Evolutionary conservation across 2,113 vertebrate species (phyloP), one percentile per base, ranked within the genome.

Genomic region (Carassius carassius): DNA sequence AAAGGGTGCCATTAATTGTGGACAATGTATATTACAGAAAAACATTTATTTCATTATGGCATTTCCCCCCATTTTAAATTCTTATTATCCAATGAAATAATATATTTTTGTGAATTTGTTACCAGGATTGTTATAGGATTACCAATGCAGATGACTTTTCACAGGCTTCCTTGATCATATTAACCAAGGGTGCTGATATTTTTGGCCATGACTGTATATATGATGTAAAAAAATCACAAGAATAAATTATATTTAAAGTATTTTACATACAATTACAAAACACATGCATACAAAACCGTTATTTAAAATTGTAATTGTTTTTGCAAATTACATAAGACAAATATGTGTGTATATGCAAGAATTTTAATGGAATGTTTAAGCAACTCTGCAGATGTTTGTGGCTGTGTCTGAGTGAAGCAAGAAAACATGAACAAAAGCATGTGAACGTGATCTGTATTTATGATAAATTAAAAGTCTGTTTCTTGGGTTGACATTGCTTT

Each of bases 381-480:
- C n/a, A 21, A 41, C 41, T 67, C 41, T 54, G 25, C 16, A 56
- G 44, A 56, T 35, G 49, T 77, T 56, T 75, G 10, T 78, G 76
- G 10, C 10, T 37, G 29, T 56, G 51, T n/a, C 56, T 78, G 54
- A 78, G 32, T 8, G 19, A n/a, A 41, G 76, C 17, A 37, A n/a
- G 5, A 41, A 58, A 78, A 60, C 51, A 37, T 58, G 2, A 70
- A 35, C 32, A 37, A 70, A 70, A 37, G 19, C 32, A 78, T 78
- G 76, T 78, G 21, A 21, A 41, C 9, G 32, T 60, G 56, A n/a
- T 60, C 56, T 60, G 12, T 78, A 23, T 37, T 29, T 17, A 35
- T 58, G 76, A 60, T 78, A 35, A 78, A 58, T 60, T 35, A 21
- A 77, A 77, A 56, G n/a, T 65, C 72, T 25, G 35, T 74, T 35